Base-by-base conservation (phyloP, 2,888 invertebrate species). In the Perizoma affinitatum region DNA sequence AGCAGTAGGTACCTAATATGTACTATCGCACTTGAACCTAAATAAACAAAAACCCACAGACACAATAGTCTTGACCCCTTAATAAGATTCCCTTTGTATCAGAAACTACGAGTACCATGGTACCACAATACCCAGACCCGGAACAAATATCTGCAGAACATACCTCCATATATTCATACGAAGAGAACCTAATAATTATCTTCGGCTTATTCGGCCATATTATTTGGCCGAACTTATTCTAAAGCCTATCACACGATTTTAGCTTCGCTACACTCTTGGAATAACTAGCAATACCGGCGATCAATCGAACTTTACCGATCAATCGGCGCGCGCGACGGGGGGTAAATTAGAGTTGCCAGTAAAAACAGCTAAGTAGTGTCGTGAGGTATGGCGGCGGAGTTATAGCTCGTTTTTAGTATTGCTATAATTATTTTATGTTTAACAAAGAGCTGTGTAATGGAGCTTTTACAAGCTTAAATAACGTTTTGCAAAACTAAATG, bases 261-360 rank as follows among this genome's bases (percentile, higher is more conserved):
- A 11, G 52, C 43, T 38, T 51, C 22, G 5, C 35, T 3, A 34
- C 48, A 58, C 36, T 58, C 5, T 44, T 45, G n/a, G 50, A 36
- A 46, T 38, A 48, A 11, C 48, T 59, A 63, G 61, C 66, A 65
- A 61, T 68, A 54, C 61, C 54, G 56, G 58, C 48, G 53, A 68
- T 60, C 63, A 56, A 64, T 68, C 53, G 61, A 66, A 61, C 58
- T 58, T 53, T 62, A 67, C 67, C 65, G 67, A 72, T 75, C 73
- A 72, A 75, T 74, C 75, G 66, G 52, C 53, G 52, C 49, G 50
- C 74, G 54, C 82, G 48, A 63, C 75, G 61, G 76, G 78, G 61
- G 76, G 78, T 78, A 75, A 78, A 80, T 79, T 76, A 75, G 73
- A 73, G 74, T 74, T 68, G 74, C 74, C 75, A 69, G 74, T 70